Percentiles rank a stretch among this genome's conserved stretches.
phyloP scores from a whole-genome alignment of 2,888 invertebrate species.

The Tolmerus cingulatus region DNA sequence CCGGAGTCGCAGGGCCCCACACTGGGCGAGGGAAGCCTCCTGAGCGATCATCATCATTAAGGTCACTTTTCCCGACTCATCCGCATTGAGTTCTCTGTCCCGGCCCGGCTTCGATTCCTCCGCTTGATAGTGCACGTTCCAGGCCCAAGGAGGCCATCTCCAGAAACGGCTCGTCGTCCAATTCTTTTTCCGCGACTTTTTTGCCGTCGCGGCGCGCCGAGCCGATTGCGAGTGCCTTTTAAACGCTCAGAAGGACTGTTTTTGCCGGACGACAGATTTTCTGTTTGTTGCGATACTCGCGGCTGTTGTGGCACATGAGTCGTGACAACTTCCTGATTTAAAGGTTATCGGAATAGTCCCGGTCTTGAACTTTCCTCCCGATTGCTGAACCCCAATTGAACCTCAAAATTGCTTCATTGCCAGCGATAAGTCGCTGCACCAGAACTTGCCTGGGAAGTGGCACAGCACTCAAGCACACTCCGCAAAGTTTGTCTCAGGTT shows the following conservation, averaged over 20 bases:
- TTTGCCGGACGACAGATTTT: background rate
- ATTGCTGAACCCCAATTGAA: background rate
- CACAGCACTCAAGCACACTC: too few relatives aligned
- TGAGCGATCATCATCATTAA: slow-evolving; percentile 21
- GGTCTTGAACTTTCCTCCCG: background rate
- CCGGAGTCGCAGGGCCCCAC: background rate
- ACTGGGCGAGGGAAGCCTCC: background rate
- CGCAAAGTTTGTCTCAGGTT: background rate
- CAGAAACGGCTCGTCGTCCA: background rate
- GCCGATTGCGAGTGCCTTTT: background rate
- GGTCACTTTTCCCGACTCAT: slow-evolving; percentile 21
- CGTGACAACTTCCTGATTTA: background rate
- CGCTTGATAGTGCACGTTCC: background rate
- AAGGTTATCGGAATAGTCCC: background rate
- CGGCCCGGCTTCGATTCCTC: background rate
- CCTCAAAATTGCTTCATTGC: background rate
- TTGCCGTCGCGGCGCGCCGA: background rate
- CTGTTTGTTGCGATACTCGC: background rate
- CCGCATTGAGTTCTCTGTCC: slow-evolving; percentile 3
- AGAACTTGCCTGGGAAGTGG: background rate
- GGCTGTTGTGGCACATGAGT: background rate
- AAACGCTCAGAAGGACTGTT: background rate
- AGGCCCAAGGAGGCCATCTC: background rate
- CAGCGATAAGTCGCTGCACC: background rate
- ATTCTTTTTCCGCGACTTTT: background rate